Evolutionary conservation across 2,113 vertebrate species (phyloP).

Genomic region (Cnemophilus loriae): DNA sequence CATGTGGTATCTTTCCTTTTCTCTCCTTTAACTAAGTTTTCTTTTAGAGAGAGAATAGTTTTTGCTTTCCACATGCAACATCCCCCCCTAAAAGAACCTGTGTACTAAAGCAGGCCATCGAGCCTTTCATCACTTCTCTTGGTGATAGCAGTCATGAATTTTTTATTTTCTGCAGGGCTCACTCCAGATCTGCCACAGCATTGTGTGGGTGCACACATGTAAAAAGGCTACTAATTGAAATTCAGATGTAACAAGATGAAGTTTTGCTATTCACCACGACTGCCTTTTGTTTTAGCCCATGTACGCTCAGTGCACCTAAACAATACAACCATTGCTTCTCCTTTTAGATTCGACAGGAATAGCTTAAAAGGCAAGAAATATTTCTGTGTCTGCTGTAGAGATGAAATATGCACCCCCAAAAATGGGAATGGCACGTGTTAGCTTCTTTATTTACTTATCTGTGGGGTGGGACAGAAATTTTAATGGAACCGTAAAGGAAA

Average conservation of each 20-base stretch:
- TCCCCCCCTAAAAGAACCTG: slow-evolving; percentile 12
- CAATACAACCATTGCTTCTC: slow-evolving; percentile 56
- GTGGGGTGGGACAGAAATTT: neutral
- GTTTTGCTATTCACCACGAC: slow-evolving; percentile 56
- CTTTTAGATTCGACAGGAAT: slow-evolving; percentile 25
- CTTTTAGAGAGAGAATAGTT: neutral
- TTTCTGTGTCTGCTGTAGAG: slow-evolving; percentile 5
- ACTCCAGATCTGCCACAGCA: slow-evolving; percentile 57
- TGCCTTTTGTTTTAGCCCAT: slow-evolving; percentile 66
- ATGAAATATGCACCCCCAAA: slow-evolving; percentile 8
- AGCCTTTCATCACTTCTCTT: slow-evolving; percentile 52
- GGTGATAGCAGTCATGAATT: slow-evolving; percentile 65
- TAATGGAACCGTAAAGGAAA: neutral
- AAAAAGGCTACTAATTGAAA: slow-evolving; percentile 71
- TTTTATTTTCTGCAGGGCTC: slow-evolving; percentile 70
- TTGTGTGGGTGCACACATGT: slow-evolving; percentile 56
- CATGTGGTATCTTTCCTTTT: neutral
- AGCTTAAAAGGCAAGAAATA: slow-evolving; percentile 27
- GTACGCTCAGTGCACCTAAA: slow-evolving; percentile 64
- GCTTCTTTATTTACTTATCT: neutral
- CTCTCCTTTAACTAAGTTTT: neutral
- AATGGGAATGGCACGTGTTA: neutral
- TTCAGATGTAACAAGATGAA: slow-evolving; percentile 73
- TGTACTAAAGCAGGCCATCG: slow-evolving; percentile 53
- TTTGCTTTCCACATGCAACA: slow-evolving; percentile 5